These are phyloP conservation scores for Drosophila trichaetosa DNA, from an alignment of 2,888 invertebrate genomes.

Conservation along the genomic window DNA sequence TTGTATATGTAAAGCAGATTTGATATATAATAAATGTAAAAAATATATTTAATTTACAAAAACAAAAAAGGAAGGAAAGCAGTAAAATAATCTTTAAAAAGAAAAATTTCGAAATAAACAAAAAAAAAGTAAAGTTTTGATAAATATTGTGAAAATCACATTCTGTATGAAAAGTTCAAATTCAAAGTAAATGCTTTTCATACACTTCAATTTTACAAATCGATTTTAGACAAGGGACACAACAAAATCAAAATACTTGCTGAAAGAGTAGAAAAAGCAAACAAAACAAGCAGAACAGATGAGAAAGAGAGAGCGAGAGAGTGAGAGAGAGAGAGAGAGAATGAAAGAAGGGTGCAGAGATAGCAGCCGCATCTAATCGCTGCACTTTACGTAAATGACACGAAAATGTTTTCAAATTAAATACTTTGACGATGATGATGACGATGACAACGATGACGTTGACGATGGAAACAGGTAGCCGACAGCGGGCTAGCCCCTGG, in stretches of 20 bases:
- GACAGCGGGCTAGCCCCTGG: constrained; percentile 20
- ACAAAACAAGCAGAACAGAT: constrained; percentile 10
- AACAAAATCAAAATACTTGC: neutral
- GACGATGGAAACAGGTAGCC: constrained; percentile 11
- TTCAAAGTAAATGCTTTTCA: neutral
- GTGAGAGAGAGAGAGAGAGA: constrained; percentile 12
- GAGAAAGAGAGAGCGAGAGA: constrained; percentile 13
- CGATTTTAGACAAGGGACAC: neutral
- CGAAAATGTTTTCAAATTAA: constrained; percentile 73
- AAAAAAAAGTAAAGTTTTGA: fast-evolving
- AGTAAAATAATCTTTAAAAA: neutral
- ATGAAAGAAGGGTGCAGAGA: constrained; percentile 11
- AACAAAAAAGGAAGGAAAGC: neutral
- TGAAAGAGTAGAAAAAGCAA: neutral
- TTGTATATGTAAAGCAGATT: no score
- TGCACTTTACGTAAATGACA: constrained; percentile 72
- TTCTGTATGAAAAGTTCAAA: neutral
- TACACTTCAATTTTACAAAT: neutral
- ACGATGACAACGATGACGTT: constrained; percentile 15
- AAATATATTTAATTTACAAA: neutral
- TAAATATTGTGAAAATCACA: neutral
- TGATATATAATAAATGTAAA: neutral
- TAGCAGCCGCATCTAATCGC: constrained; percentile 67
- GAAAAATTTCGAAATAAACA: neutral
- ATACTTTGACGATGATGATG: constrained; percentile 42